Conservation (phyloP, 2,113 vertebrate genomes). For the Pelvicachromis taeniatus region DNA sequence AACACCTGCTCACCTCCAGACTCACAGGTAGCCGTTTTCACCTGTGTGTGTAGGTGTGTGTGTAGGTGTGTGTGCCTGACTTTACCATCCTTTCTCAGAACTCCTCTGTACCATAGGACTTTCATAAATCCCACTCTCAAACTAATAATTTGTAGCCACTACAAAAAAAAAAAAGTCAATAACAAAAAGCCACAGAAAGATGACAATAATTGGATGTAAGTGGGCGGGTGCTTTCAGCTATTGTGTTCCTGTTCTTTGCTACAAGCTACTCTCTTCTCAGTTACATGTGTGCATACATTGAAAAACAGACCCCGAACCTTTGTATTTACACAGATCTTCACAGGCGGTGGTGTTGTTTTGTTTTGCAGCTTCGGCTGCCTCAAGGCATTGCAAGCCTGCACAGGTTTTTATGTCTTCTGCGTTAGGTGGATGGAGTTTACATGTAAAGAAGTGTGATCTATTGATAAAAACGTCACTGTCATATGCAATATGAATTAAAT, state of each 20-base stretch:
- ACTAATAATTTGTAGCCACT: background rate
- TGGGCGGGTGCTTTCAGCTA: background rate
- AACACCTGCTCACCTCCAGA: slow-evolving; percentile 73
- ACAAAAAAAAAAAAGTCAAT: background rate
- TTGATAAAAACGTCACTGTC: background rate
- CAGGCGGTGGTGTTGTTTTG: background rate
- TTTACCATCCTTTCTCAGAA: background rate
- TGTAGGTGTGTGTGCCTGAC: background rate
- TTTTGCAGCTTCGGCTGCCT: background rate
- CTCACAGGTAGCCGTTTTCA: slow-evolving; percentile 30
- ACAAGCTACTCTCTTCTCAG: background rate
- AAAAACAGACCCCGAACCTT: background rate
- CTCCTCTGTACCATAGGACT: background rate
- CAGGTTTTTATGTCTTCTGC: background rate
- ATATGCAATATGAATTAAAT: background rate
- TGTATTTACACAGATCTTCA: background rate
- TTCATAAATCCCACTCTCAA: background rate
- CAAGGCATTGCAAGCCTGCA: background rate
- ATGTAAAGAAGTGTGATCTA: background rate
- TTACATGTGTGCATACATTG: background rate
- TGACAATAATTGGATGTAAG: background rate
- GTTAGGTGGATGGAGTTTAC: background rate
- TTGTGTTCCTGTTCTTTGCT: background rate
- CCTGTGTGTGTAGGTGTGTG: background rate
- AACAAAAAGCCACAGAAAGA: background rate